Percentiles rank a stretch among this genome's conserved stretches.
These are phyloP conservation scores for Craseonycteris thonglongyai DNA, from an alignment of 2,113 vertebrate species.

Conservation along the genomic window DNA sequence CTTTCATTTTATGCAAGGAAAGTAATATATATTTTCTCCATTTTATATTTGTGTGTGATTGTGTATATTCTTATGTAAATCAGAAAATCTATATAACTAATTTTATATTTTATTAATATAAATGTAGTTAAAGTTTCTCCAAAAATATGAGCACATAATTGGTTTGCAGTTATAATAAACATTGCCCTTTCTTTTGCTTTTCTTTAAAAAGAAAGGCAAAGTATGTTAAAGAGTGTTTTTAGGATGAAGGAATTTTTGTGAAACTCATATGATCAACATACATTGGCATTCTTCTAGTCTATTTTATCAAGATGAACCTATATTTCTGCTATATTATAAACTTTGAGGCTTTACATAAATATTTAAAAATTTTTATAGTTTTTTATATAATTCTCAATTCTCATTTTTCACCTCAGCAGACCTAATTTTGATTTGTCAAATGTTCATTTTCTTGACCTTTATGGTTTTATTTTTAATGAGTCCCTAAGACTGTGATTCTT, in stretches of 20 bases:
- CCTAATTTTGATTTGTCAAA: constrained; percentile 53
- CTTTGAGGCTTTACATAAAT: constrained; percentile 13
- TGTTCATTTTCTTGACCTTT: constrained; percentile 43
- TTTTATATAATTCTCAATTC: constrained; percentile 25
- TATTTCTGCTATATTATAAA: constrained; percentile 31
- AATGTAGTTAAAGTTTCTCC: background rate
- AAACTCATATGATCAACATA: constrained; percentile 19
- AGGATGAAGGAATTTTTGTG: background rate
- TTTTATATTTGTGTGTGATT: background rate
- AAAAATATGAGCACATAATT: background rate
- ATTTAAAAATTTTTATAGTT: constrained; percentile 41
- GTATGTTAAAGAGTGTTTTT: constrained; percentile 9
- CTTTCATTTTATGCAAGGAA: background rate
- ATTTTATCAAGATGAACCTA: constrained; percentile 8
- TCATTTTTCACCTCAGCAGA: constrained; percentile 46
- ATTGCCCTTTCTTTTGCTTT: background rate
- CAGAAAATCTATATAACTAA: background rate
- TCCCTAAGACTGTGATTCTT: background rate
- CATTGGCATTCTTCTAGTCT: constrained; percentile 10
- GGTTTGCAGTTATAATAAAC: background rate
- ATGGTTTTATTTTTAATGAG: constrained; percentile 31
- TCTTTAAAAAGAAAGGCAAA: constrained; percentile 1
- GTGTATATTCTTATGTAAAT: background rate
- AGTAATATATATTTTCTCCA: background rate
- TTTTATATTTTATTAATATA: constrained; percentile 13